Evolutionary conservation across 2,113 vertebrate genomes (phyloP).

Genomic region (Tonatia bakeri): DNA sequence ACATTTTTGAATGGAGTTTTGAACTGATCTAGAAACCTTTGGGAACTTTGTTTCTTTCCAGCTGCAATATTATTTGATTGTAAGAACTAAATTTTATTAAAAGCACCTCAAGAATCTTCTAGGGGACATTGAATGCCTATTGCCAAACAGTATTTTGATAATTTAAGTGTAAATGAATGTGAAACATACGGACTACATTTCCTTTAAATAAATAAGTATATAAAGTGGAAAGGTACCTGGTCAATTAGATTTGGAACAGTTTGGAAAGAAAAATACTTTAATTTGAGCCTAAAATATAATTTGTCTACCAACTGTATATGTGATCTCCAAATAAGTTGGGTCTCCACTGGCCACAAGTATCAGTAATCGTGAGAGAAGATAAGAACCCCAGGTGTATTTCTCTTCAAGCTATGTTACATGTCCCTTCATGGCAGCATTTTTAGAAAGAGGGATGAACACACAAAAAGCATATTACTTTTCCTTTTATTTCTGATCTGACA

Average conservation of each 20-base stretch:
- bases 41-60: conserved; percentile 38
- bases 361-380: not conserved
- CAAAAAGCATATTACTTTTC: not conserved
- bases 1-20: conserved; percentile 11
- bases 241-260: not conserved
- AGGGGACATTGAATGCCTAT: not conserved
- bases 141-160: conserved; percentile 38
- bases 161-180: conserved; percentile 46
- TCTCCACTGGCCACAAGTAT: not conserved
- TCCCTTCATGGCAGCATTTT: not conserved
- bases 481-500: not conserved
- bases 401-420: not conserved
- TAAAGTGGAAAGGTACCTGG: conserved; percentile 33
- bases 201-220: conserved; percentile 55
- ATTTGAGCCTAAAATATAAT: conserved; percentile 41
- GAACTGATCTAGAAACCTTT: not conserved
- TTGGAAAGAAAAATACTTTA: conserved; percentile 40
- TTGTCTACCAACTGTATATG: not conserved
- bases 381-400: not conserved
- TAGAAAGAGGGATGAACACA: not conserved
- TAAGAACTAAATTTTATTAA: conserved; percentile 52
- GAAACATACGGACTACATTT: conserved; percentile 47
- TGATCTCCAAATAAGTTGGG: conserved; percentile 28
- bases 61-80: not conserved
- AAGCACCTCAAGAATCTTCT: conserved; percentile 38